Evolutionary conservation across 2,888 invertebrate genomes (phyloP), one percentile per base, ranked within the genome.

Genomic region (Epirrita christyi): DNA sequence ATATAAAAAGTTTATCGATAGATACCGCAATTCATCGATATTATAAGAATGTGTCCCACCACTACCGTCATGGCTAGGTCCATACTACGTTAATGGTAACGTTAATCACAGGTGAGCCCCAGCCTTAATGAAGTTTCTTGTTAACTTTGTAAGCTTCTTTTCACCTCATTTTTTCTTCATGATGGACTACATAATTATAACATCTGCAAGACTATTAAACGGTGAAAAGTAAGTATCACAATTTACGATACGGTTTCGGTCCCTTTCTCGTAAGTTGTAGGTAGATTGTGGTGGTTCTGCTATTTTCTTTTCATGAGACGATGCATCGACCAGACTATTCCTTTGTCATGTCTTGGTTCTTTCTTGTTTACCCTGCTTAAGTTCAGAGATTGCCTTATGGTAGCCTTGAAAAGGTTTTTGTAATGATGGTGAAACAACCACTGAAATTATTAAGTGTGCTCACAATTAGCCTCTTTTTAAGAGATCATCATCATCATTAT

Each of bases 31-130:
- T 36, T 36, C 11, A 44, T 58, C 43, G 47, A 57, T 52, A 43
- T 6, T 14, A 15, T 36, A 4, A 5, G 7, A 11, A 10, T 0
- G 2, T 41, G n/a, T 10, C 52, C 21, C 68, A 48, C 38, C 67
- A 55, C 71, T 68, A 66, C 28, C 3, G 28, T 11, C 41, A 36
- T 42, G 66, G 66, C 66, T 64, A 61, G 61, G 61, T 61, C 40
- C 37, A 36, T 65, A 65, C 50, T 43, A 11, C 73, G 73, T 68
- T 77, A 76, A 76, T 73, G 67, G 68, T 62, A 65, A 64, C 76
- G 78, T 78, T 81, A 80, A 83, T 81, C 77, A 76, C 75, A 68
- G 75, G 77, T 75, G 74, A 72, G 70, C 75, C 72, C 58, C 71
- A 71, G 43, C 54, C 55, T 60, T 80, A 78, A 78, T 75, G 72